phyloP scores from a whole-genome alignment of 2,888 invertebrate species.

The Apomyelois bistriatella region DNA sequence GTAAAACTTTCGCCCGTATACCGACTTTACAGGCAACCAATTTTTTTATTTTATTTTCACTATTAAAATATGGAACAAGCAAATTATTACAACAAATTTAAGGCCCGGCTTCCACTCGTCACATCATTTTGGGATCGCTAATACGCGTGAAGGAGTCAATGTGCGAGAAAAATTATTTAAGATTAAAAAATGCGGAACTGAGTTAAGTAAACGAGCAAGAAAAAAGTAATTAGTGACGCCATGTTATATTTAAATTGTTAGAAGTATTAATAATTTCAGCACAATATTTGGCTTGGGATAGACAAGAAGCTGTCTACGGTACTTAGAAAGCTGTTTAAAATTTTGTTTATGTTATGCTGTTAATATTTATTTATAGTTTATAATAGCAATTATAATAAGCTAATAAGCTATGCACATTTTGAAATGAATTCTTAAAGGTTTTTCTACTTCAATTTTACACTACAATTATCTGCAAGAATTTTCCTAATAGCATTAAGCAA shows the following conservation, averaged over 20 bases:
- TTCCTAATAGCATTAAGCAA: too few species aligned
- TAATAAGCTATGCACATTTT: too few species aligned
- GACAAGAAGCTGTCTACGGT: too few species aligned
- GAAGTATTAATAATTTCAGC: not conserved
- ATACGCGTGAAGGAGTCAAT: constrained; percentile 47
- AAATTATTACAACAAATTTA: constrained; percentile 55
- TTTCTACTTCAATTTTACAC: too few species aligned
- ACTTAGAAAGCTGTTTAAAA: too few species aligned
- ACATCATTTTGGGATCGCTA: constrained; percentile 40
- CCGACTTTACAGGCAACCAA: too few species aligned
- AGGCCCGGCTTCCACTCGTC: constrained; percentile 44
- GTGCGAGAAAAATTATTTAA: constrained; percentile 9
- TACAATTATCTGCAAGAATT: too few species aligned
- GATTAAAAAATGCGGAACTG: constrained; percentile 13
- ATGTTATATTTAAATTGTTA: not conserved
- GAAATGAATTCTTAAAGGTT: not conserved
- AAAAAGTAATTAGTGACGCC: constrained; percentile 9
- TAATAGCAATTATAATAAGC: too few species aligned
- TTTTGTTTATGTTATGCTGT: too few species aligned
- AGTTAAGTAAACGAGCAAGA: constrained; percentile 5
- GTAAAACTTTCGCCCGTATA: too few species aligned
- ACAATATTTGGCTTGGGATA: not conserved
- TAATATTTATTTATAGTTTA: too few species aligned
- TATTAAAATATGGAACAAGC: not conserved
- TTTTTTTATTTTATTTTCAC: too few species aligned